phyloP scores from a whole-genome alignment of 2,888 invertebrate genomes.

The Reticulitermes lucifugus region DNA sequence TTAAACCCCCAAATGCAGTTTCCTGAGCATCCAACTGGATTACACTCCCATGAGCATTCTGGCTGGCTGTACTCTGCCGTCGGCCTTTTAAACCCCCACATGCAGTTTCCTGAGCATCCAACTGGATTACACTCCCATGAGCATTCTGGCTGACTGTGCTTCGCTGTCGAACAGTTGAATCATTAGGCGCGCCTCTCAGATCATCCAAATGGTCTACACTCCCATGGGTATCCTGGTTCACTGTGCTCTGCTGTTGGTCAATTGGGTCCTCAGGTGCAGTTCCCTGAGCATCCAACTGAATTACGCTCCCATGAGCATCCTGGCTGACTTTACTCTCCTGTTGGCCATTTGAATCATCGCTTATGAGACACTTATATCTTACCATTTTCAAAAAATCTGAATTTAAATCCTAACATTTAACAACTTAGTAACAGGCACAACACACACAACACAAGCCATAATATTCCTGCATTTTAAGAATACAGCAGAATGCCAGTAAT shows the following conservation, averaged over 20 bases:
- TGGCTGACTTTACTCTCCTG: constrained; percentile 44
- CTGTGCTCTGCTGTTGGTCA: too few relatives aligned
- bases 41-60: not conserved
- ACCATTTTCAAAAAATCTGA: constrained; percentile 67
- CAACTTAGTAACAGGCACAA: not conserved
- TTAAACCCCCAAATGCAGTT: constrained; percentile 3
- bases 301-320: constrained; percentile 53
- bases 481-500: too few relatives aligned
- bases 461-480: too few relatives aligned
- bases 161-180: too few relatives aligned
- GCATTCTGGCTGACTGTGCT: too few relatives aligned
- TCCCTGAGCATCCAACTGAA: constrained; percentile 48
- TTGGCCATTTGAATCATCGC: constrained; percentile 12
- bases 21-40: constrained; percentile 48
- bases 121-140: too few relatives aligned
- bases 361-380: constrained; percentile 60
- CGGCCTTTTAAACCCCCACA: too few relatives aligned
- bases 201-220: not conserved
- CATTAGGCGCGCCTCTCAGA: too few relatives aligned
- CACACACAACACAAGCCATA: too few relatives aligned
- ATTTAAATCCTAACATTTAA: not conserved
- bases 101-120: too few relatives aligned
- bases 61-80: too few relatives aligned
- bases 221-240: constrained; percentile 40
- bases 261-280: constrained; percentile 12